These are phyloP conservation scores for Promerops cafer DNA, from an alignment of 2,113 vertebrate genomes.

Conservation along the genomic window DNA sequence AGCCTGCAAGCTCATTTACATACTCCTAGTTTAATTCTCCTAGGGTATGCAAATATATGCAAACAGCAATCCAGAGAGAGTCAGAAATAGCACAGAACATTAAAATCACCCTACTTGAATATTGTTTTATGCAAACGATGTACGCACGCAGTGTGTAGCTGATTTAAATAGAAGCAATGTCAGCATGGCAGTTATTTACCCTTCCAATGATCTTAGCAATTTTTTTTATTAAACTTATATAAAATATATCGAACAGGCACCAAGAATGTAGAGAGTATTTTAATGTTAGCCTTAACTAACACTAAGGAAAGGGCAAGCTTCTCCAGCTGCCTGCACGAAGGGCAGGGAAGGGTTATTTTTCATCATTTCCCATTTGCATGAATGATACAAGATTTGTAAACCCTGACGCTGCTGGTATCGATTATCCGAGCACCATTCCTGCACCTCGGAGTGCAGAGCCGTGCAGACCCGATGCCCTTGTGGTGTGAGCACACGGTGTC, in stretches of 20 bases:
- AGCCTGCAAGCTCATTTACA: slow-evolving; percentile 91
- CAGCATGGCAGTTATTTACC: slow-evolving; percentile 71
- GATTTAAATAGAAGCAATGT: slow-evolving; percentile 76
- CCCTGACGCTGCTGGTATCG: neutral
- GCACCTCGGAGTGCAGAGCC: neutral
- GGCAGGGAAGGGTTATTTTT: neutral
- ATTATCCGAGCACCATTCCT: neutral
- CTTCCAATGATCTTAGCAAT: slow-evolving; percentile 66
- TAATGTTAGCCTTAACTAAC: slow-evolving; percentile 59
- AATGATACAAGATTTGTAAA: neutral
- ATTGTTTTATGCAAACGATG: slow-evolving; percentile 83
- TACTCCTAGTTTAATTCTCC: slow-evolving; percentile 97
- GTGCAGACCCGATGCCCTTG: rapidly evolving
- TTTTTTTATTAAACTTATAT: slow-evolving; percentile 60
- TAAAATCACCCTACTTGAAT: slow-evolving; percentile 92
- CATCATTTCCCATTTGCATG: neutral
- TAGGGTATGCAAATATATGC: slow-evolving; percentile 99
- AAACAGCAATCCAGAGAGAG: slow-evolving; percentile 97
- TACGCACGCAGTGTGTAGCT: slow-evolving; percentile 73
- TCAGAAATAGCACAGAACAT: slow-evolving; percentile 98
- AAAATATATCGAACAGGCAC: slow-evolving; percentile 49
- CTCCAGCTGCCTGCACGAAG: neutral
- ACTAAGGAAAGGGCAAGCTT: slow-evolving; percentile 26
- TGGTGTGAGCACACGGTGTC: rapidly evolving
- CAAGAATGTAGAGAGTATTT: neutral